phyloP scores from a whole-genome alignment of 2,113 vertebrate genomes.

The Apistogramma diplotaenia region DNA sequence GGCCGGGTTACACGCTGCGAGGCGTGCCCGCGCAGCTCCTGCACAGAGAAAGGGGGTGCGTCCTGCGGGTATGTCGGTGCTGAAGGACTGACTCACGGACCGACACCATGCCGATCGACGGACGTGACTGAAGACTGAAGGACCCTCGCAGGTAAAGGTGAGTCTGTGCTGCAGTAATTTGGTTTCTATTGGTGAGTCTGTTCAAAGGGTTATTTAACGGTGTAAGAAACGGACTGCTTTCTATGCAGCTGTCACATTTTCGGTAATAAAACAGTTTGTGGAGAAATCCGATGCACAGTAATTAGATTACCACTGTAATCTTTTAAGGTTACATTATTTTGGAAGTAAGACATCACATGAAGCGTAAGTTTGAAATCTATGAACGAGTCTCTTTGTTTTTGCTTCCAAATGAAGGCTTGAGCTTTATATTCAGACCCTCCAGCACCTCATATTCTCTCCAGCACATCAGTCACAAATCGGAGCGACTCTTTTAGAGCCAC shows the following conservation, averaged over 20 bases:
- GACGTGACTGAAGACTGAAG: neutral
- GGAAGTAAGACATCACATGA: neutral
- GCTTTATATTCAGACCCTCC: neutral
- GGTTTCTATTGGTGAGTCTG: neutral
- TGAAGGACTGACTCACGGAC: neutral
- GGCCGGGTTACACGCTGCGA: no score
- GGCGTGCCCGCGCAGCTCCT: neutral
- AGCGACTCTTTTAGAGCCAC: rapidly evolving
- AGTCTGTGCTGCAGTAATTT: neutral
- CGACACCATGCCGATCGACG: neutral
- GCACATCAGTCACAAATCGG: neutral
- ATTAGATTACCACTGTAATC: neutral
- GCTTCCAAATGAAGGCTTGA: no score
- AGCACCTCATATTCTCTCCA: neutral
- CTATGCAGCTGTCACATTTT: neutral
- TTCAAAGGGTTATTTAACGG: neutral
- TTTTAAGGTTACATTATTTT: neutral
- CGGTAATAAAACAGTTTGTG: neutral
- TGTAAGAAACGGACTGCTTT: neutral
- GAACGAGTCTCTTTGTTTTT: no score
- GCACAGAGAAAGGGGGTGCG: neutral
- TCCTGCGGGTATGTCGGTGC: neutral
- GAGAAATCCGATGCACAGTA: neutral
- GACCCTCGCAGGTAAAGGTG: neutral
- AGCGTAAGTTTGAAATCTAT: neutral